These are phyloP conservation scores for Branchinecta lindahli DNA, from an alignment of 1,140 invertebrate genomes.

Conservation along the genomic window DNA sequence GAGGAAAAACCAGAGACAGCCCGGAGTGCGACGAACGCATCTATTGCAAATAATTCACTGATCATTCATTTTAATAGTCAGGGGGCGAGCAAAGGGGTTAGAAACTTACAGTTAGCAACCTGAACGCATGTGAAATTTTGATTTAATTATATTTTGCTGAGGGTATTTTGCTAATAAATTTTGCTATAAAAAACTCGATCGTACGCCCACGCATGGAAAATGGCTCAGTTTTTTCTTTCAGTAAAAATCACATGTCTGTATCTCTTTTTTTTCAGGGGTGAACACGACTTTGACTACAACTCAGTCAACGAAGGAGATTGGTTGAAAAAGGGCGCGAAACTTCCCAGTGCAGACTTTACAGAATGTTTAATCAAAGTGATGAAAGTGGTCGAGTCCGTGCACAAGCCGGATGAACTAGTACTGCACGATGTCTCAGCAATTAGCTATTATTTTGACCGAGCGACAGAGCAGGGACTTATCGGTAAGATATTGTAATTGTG, in stretches of 20 bases:
- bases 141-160: no score
- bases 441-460: constrained; percentile 85
- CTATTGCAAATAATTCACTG: no score
- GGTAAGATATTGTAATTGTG: constrained; percentile 30
- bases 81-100: no score
- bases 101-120: no score
- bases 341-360: constrained; percentile 41
- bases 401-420: constrained; percentile 43
- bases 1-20: no score
- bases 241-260: constrained; percentile 21
- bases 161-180: no score
- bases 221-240: constrained; percentile 15
- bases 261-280: constrained; percentile 25
- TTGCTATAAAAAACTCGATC: no score
- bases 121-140: no score
- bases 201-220: not conserved
- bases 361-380: constrained; percentile 44
- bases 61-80: no score
- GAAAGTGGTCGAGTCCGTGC: constrained; percentile 40
- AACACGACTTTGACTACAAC: constrained; percentile 27
- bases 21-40: no score
- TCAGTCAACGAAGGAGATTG: constrained; percentile 25
- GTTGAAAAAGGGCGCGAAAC: constrained; percentile 33
- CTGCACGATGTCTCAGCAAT: constrained; percentile 58
- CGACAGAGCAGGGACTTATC: constrained; percentile 60